Evolutionary conservation across 2,113 vertebrate genomes (phyloP).

Genomic region (Mobula hypostoma): DNA sequence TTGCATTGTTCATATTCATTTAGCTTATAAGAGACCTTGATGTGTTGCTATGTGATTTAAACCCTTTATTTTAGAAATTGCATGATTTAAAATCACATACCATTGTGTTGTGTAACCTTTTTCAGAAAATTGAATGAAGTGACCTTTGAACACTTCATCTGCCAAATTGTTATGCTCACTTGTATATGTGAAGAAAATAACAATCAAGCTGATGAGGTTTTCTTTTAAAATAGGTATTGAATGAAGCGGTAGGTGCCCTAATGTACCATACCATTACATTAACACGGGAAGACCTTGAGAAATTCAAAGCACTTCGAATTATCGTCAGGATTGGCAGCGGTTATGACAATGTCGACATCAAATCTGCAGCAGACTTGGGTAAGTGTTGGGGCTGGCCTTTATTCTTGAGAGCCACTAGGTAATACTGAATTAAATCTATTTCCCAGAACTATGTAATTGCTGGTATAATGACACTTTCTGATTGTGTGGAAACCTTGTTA

Average conservation of each 20-base stretch:
- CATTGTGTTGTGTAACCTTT: not conserved
- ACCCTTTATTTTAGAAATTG: not conserved
- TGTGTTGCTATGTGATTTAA: not conserved
- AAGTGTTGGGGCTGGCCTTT: conserved; percentile 42
- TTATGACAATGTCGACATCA: conserved; percentile 82
- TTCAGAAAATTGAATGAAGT: not conserved
- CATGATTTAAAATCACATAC: not conserved
- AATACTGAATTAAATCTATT: not conserved
- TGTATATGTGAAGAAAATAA: not conserved
- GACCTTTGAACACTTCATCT: not conserved
- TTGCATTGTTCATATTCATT: not conserved
- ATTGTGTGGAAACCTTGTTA: too few species aligned
- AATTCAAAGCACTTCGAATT: conserved; percentile 80
- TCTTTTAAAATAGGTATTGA: conserved; percentile 65
- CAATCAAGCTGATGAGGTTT: not conserved
- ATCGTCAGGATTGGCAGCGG: conserved; percentile 81
- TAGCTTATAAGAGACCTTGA: not conserved
- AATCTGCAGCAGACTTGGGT: conserved; percentile 81
- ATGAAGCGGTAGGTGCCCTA: conserved; percentile 78
- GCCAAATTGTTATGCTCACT: not conserved
- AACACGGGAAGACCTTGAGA: conserved; percentile 81
- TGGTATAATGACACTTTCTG: not conserved
- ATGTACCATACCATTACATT: conserved; percentile 85
- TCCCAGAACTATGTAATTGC: not conserved
- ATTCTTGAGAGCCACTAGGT: not conserved